Conservation (phyloP, 2,888 invertebrate species). For the Andricus quercusramuli region DNA sequence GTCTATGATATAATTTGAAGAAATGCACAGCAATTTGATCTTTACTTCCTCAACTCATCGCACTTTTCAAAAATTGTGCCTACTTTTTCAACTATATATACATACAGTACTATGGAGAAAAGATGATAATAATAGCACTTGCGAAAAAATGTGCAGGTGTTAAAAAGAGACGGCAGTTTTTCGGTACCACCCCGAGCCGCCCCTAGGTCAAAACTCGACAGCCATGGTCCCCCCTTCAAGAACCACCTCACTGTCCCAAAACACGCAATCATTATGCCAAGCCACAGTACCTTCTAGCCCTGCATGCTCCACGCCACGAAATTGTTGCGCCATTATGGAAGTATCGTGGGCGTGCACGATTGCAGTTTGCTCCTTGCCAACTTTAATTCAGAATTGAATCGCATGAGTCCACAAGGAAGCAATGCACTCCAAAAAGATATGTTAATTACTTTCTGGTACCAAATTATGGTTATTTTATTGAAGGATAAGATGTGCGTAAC, state of each 20-base stretch:
- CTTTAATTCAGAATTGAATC: constrained; percentile 76
- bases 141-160: constrained; percentile 47
- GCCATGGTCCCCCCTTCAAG: constrained; percentile 55
- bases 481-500: neutral
- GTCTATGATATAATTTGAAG: no score
- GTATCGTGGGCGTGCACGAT: constrained; percentile 73
- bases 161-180: constrained; percentile 42
- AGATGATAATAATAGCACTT: no score
- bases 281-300: constrained; percentile 62
- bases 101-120: no score
- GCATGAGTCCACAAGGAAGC: constrained; percentile 58
- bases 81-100: no score
- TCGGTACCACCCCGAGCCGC: constrained; percentile 68
- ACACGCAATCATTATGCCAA: constrained; percentile 75
- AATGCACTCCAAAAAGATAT: neutral
- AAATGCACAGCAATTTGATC: no score
- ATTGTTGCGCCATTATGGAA: constrained; percentile 76
- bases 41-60: no score
- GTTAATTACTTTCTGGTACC: constrained; percentile 3
- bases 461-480: neutral
- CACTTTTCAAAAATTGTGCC: no score
- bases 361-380: constrained; percentile 75
- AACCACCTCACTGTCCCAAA: constrained; percentile 69
- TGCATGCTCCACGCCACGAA: constrained; percentile 63
- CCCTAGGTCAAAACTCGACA: constrained; percentile 64